Evolutionary conservation across 53 echinoderm and acorn worm species (phyloP).

Genomic region (Patiria pectinifera): DNA sequence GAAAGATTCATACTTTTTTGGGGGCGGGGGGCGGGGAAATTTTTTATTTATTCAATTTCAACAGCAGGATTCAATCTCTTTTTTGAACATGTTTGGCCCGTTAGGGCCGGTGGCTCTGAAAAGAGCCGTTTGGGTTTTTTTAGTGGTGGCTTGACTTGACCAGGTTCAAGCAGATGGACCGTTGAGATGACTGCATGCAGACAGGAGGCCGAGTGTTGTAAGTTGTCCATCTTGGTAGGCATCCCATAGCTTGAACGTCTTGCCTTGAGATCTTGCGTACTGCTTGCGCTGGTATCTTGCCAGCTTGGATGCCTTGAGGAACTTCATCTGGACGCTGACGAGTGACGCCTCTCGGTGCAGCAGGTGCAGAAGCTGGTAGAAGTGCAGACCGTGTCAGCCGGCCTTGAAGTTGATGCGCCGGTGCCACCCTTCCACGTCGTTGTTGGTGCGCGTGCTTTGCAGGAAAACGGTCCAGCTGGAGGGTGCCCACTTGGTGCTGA

Average conservation of each 20-base stretch:
- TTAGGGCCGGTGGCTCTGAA: no score
- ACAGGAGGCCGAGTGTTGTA: no score
- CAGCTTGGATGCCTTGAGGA: constrained; percentile 22
- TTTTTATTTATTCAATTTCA: no score
- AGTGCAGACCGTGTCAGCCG: not conserved
- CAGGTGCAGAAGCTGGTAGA: constrained; percentile 20
- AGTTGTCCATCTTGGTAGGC: no score
- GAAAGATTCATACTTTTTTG: no score
- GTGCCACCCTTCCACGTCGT: constrained; percentile 50
- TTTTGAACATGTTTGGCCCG: no score
- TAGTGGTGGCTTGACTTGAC: no score
- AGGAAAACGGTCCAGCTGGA: not conserved
- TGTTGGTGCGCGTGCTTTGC: constrained; percentile 5
- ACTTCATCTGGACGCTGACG: constrained; percentile 5
- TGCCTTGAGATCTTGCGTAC: not conserved
- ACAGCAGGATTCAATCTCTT: no score
- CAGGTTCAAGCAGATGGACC: no score
- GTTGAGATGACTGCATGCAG: no score
- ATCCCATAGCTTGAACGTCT: not conserved
- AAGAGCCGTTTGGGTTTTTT: no score
- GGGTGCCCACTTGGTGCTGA: constrained; percentile 2
- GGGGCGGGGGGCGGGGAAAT: no score
- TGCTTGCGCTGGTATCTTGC: constrained; percentile 20
- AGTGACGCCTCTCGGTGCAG: constrained; percentile 28
- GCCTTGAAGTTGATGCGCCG: not conserved